Conservation (phyloP, 2,113 vertebrate species). For the Pogonocichla stellata region DNA sequence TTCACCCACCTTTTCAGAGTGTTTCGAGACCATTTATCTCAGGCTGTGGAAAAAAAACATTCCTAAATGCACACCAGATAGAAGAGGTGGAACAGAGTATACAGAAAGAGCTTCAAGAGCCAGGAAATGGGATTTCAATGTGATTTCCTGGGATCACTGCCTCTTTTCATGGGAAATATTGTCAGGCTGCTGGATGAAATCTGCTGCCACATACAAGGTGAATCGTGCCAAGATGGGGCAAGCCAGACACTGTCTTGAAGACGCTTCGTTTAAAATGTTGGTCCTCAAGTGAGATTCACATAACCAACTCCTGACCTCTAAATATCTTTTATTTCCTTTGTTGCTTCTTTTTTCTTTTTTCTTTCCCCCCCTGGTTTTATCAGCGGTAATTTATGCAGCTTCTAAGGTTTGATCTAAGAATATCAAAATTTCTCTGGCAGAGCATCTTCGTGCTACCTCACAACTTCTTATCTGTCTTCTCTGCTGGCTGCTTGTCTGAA, state of each 20-base stretch:
- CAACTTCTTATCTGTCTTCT: background rate
- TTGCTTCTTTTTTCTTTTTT: fast-evolving
- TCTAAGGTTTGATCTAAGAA: background rate
- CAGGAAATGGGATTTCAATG: background rate
- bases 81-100: background rate
- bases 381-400: background rate
- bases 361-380: background rate
- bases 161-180: background rate
- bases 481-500: background rate
- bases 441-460: background rate
- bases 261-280: background rate
- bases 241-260: background rate
- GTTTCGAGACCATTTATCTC: background rate
- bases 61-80: background rate
- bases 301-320: background rate
- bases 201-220: background rate
- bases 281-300: background rate
- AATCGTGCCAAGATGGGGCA: background rate
- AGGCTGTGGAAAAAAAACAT: background rate
- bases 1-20: background rate
- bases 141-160: background rate
- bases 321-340: background rate
- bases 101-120: background rate
- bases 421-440: background rate
- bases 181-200: background rate